Evolutionary conservation across 37 sponge, comb jelly and placozoan species (phyloP), one percentile per base, ranked within the genome.

Genomic region (Spongia lamella): DNA sequence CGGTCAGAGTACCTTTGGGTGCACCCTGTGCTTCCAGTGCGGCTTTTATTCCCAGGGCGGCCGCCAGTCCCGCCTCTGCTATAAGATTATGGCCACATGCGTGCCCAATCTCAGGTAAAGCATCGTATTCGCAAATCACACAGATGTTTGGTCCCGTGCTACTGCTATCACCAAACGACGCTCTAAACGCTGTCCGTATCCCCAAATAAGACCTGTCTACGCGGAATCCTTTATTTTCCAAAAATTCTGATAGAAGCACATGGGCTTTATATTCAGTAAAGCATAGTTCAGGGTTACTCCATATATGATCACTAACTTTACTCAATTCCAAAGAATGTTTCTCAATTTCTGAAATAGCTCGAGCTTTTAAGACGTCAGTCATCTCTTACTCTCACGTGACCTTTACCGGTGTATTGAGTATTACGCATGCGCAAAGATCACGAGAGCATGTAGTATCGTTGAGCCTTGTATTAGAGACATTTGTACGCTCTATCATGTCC

Each of bases 41-140:
- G 29, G 68, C 83, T 61, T 93, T 93, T 22, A 93, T 38, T 4
- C 79, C 86, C 56, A 93, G n/a, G 31, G 79, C 93, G 52, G 93
- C 93, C 24, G 79, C 93, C 1, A 89, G 26, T 38, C 92, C 92
- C 11, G 90, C 93, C 53, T 81, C 83, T 30, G 93, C 89, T 66
- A 93, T 93, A 31, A 93, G 64, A 63, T 93, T 93, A 75, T 93
- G 93, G 32, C 93, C 93, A 70, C 93, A 93, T 3, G 90, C 93
- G 60, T 93, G 93, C 0, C 93, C 93, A 31, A 93, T 89, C 57
- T 89, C 80, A 17, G 93, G 93, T 24, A 93, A 76, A 31, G 93
- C 93, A 75, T 93, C 93, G 59, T 89, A 93, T 50, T 93, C 93
- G 56, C 93, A 93, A 20, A 93, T 37, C 53, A 93, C 71, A 20